Base-by-base conservation (phyloP, 2,113 vertebrate genomes). In the Phodopus roborovskii region DNA sequence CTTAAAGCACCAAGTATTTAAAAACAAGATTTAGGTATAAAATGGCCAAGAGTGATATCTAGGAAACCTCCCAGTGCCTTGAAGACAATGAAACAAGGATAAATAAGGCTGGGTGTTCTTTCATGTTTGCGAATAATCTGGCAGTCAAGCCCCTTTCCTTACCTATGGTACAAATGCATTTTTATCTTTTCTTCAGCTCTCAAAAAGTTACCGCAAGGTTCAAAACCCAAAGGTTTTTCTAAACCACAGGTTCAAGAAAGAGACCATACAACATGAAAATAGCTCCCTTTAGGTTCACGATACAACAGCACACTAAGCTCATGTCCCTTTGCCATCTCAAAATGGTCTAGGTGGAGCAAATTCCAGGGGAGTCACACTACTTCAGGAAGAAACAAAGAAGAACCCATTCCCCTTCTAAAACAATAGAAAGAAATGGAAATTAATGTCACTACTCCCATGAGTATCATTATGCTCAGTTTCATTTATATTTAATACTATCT, bases 361-460 rank as follows among this genome's bases (percentile, higher is more conserved):
- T 66, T 79, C 3, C 7, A 89, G 84, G 3, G 84, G 0, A 92
- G 22, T 45, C 2, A 86, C 3, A 42, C 36, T 53, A 17, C 0
- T 7, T 33, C 45, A 45, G 71, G 42, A 86, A n/a, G 3, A 58
- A 74, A 74, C 7, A 79, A 39, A 68, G 22, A 19, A 79, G 15
- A 89, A 77, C 8, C 7, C 26, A 17, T 1, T 58, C 92, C 4
- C 4, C 33, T 66, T 66, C 79, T 82, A 92, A 97, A 84, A 83
- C 84, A 92, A 94, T 15, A 92, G n/a, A 97, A 94, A 95, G 5
- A 48, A 89, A 45, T 1, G 84, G 5, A 92, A 95, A 87, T 84
- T 86, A 45, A 91, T 79, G 7, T 64, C 36, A 70, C 0, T 88
- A 53, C 3, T 73, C 20, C 28, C 5, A 28, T 58, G 11, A 83